Conservation (phyloP, 2,888 invertebrate genomes). For the Acleris holmiana region DNA sequence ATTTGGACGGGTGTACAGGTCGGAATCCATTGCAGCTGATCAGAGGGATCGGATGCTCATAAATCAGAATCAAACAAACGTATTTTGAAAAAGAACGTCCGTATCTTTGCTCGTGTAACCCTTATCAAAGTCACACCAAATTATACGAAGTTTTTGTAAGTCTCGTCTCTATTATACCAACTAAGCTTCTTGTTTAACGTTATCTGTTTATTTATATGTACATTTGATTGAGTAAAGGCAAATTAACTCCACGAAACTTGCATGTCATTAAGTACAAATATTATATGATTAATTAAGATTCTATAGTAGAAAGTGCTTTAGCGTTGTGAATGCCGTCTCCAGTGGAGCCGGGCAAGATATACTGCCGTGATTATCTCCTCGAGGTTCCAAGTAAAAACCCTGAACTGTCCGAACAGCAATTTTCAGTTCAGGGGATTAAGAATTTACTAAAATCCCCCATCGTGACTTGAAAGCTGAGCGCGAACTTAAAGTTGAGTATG, state of each 20-base stretch:
- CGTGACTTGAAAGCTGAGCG: constrained; percentile 33
- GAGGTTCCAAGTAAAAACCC: constrained; percentile 55
- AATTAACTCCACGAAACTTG: too few species aligned
- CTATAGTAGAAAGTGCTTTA: neutral
- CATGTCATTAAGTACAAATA: too few species aligned
- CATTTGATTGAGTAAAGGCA: too few species aligned
- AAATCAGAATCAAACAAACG: constrained; percentile 58
- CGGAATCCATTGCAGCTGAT: constrained; percentile 45
- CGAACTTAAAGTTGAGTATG: constrained; percentile 11
- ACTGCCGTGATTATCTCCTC: constrained; percentile 66
- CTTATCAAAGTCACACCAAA: constrained; percentile 55
- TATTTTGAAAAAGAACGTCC: constrained; percentile 52
- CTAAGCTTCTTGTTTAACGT: constrained; percentile 2
- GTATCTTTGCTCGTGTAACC: constrained; percentile 48
- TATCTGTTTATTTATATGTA: neutral
- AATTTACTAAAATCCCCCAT: constrained; percentile 20
- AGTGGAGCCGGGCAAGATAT: constrained; percentile 50
- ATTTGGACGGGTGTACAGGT: constrained; percentile 45
- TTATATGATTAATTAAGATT: too few species aligned
- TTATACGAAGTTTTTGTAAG: constrained; percentile 18
- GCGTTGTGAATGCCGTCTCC: constrained; percentile 39
- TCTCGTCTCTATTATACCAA: constrained; percentile 9
- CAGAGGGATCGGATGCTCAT: constrained; percentile 53
- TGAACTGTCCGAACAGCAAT: constrained; percentile 25
- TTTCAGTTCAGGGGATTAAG: constrained; percentile 28